Percentiles rank a stretch among this genome's conserved stretches.
Conservation (phyloP, 2,797 vertebrate genomes). For the Masticophis lateralis region DNA sequence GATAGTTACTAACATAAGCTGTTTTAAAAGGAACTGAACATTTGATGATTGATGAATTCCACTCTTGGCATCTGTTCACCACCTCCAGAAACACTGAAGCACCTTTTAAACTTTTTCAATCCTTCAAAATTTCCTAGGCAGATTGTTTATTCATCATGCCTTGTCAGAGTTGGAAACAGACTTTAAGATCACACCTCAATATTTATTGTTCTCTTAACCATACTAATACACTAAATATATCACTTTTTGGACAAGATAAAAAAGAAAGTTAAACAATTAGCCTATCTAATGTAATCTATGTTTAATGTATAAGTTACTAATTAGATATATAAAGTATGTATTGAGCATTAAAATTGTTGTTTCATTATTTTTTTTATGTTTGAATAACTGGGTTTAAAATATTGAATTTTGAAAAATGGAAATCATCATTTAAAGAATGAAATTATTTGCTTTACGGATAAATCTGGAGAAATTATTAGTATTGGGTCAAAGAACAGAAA, state of each 20-base stretch:
- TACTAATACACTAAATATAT: background rate
- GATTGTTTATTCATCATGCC: background rate
- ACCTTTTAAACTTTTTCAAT: background rate
- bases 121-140: background rate
- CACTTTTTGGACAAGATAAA: background rate
- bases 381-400: background rate
- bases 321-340: background rate
- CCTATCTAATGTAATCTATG: background rate
- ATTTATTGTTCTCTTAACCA: background rate
- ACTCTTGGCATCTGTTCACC: background rate
- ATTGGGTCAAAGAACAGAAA: conserved; percentile 21
- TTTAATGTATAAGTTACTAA: background rate
- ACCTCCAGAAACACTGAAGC: background rate
- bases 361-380: background rate
- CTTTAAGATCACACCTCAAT: background rate
- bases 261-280: background rate
- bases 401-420: background rate
- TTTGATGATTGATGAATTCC: background rate
- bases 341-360: background rate
- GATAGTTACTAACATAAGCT: background rate
- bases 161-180: background rate
- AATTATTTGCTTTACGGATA: background rate
- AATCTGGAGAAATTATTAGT: background rate
- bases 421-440: background rate
- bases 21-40: background rate